Percentiles rank a stretch among this genome's conserved stretches.
These are phyloP conservation scores for Paramisgurnus dabryanus DNA, from an alignment of 2,113 vertebrate species.

Conservation along the genomic window DNA sequence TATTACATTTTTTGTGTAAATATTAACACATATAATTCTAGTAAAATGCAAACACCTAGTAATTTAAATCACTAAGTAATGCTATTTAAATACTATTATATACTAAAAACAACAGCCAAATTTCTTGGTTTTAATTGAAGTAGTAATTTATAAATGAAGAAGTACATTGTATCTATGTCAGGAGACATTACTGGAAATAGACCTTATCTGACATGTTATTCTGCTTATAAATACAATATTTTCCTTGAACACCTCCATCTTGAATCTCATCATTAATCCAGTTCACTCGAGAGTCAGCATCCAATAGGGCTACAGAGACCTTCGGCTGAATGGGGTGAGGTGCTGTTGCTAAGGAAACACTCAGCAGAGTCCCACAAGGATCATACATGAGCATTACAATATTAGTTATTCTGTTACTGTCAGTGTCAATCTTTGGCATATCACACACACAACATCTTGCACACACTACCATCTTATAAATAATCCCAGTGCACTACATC, in stretches of 20 bases:
- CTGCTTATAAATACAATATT: neutral
- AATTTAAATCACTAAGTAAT: too few relatives aligned
- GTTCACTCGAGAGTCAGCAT: slow-evolving; percentile 51
- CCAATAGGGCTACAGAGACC: slow-evolving; percentile 71
- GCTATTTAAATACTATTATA: too few relatives aligned
- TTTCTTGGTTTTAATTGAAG: neutral
- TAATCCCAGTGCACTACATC: neutral
- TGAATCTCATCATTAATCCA: slow-evolving; percentile 72
- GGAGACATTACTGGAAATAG: neutral
- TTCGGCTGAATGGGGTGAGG: slow-evolving; percentile 65
- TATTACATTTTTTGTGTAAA: too few relatives aligned
- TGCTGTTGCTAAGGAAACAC: slow-evolving; percentile 78
- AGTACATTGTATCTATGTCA: neutral
- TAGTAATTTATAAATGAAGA: neutral
- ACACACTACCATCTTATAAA: neutral
- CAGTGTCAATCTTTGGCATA: neutral
- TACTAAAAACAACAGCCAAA: neutral
- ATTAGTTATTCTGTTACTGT: neutral
- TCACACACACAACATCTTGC: slow-evolving; percentile 8
- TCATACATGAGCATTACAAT: slow-evolving; percentile 10
- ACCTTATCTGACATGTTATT: neutral
- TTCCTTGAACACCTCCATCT: neutral
- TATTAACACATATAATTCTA: too few relatives aligned
- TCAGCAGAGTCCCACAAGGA: slow-evolving; percentile 61
- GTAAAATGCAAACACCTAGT: too few relatives aligned